Percentiles rank a stretch among this genome's conserved stretches.
phyloP scores from a whole-genome alignment of 2,113 vertebrate genomes.

The Manacus vitellinus region DNA sequence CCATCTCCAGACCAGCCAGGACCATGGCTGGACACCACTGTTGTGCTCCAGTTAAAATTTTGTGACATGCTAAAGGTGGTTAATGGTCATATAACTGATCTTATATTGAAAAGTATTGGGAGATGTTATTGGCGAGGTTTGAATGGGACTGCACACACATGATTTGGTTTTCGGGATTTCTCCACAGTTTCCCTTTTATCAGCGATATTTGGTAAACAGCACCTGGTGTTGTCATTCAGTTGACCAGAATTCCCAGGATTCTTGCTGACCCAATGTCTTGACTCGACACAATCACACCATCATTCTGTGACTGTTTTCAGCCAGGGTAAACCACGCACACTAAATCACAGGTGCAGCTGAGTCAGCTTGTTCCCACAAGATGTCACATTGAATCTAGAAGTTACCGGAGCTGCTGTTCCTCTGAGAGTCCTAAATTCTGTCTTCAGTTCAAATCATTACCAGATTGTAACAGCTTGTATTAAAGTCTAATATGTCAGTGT shows the following conservation, averaged over 20 bases:
- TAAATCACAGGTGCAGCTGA: no score
- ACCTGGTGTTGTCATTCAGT: no score
- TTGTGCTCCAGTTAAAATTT: neutral
- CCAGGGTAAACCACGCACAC: no score
- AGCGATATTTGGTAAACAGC: no score
- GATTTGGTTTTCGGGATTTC: no score
- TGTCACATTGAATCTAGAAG: neutral
- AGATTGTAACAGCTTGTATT: neutral
- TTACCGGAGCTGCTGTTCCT: neutral
- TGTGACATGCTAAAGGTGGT: neutral
- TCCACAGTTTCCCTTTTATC: no score
- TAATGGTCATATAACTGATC: neutral
- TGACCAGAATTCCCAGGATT: no score
- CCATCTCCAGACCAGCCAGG: neutral
- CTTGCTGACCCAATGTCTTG: no score
- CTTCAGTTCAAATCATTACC: neutral
- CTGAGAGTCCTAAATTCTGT: neutral
- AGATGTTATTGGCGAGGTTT: neutral
- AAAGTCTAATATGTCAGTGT: neutral
- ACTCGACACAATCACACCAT: no score
- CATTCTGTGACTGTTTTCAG: no score
- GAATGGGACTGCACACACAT: no score
- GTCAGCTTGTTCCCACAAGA: no score
- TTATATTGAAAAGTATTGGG: neutral
- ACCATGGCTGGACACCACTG: neutral